phyloP scores from a whole-genome alignment of 2,113 vertebrate species.

The Tricholaema leucomelas region DNA sequence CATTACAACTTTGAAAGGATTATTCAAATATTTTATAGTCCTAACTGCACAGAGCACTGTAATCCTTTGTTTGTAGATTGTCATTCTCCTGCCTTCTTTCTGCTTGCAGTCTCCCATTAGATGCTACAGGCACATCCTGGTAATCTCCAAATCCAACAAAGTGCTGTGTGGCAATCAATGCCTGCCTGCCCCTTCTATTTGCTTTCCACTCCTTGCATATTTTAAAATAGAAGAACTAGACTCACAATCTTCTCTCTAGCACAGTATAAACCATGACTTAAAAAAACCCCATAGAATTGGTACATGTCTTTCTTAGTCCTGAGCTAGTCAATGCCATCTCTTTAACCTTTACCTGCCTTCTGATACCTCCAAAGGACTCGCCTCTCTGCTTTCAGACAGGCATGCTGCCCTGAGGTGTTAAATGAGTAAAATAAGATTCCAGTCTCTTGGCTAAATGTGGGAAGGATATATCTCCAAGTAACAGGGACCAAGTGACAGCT shows the following conservation, averaged over 20 bases:
- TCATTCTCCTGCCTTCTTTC: constrained; percentile 35
- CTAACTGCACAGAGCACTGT: constrained; percentile 26
- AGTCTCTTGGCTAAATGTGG: neutral
- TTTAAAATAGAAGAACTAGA: constrained; percentile 50
- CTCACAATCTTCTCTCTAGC: neutral
- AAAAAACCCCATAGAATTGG: neutral
- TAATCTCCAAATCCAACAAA: constrained; percentile 62
- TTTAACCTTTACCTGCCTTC: neutral
- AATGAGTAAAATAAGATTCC: neutral
- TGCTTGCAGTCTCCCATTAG: constrained; percentile 28
- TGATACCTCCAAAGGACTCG: neutral
- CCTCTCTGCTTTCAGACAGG: neutral
- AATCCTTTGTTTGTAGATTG: constrained; percentile 67
- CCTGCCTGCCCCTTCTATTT: constrained; percentile 53
- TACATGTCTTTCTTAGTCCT: neutral
- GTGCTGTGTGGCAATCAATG: constrained; percentile 60
- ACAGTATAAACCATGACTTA: constrained; percentile 2
- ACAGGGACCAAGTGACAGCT: neutral
- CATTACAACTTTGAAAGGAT: constrained; percentile 43
- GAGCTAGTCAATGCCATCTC: neutral
- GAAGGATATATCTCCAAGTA: neutral
- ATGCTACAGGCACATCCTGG: constrained; percentile 40
- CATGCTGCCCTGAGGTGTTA: neutral
- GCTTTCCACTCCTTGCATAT: constrained; percentile 62
- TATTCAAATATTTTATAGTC: constrained; percentile 47